Base-by-base conservation (phyloP, 2,888 invertebrate species). In the Oligia latruncula region DNA sequence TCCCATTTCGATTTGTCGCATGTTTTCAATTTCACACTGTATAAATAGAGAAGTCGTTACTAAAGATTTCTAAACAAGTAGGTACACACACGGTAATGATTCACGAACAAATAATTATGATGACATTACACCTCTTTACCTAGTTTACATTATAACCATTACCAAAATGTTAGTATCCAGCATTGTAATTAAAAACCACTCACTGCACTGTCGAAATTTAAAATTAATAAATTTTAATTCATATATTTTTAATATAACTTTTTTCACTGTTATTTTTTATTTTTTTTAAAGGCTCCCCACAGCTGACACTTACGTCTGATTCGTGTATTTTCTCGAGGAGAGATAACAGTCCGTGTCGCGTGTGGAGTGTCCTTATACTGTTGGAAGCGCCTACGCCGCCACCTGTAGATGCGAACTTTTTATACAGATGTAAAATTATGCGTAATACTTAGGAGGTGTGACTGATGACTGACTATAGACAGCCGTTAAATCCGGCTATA, bases 331-430 rank as follows among this genome's bases (percentile, higher is more conserved):
- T 93, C 89, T 92, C 90, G 89, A 92, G 91, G 87, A 84, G 94
- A 93, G 93, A 93, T 95, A 94, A 95, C 96, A 94, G 93, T 89
- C 90, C 88, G 86, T 76, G 88, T 82, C 83, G 86, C 89, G 81
- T 84, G 89, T 81, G 87, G 89, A 81, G 87, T 83, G 90, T 92
- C 95, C 96, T 96, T 96, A 96, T 96, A 96, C 92, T 91, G 83
- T 83, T 76, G 72, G 77, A 77, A 55, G 91, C 96, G 94, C 96
- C 96, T 95, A 96, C 96, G 95, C 95, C 70, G 64, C 77, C 77
- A 77, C 86, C 81, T 85, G 82, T 84, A 74, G 70, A 81, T 83
- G 78, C 81, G 29, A 75, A 87, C 82, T 87, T 89, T 88, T 86
- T 86, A 78, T 74, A 78, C 67, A 67, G 55, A 46, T 82, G 64